Evolutionary conservation across 2,888 invertebrate species (phyloP).

Genomic region (Hypsopygia costalis): DNA sequence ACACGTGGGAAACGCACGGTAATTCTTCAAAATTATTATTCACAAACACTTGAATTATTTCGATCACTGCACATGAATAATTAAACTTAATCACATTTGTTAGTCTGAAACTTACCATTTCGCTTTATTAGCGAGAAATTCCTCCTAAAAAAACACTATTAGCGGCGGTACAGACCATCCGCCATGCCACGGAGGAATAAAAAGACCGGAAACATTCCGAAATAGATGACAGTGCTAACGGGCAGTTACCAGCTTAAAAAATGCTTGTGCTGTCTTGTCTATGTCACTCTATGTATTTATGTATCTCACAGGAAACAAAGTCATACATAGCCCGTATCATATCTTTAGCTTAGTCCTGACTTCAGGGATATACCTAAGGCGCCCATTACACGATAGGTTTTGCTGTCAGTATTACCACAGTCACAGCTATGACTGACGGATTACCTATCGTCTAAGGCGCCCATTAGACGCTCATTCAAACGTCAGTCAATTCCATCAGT

Average conservation of each 20-base stretch:
- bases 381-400: too few relatives aligned
- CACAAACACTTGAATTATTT: conserved; percentile 40
- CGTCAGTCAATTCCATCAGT: too few relatives aligned
- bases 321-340: too few relatives aligned
- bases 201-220: conserved; percentile 69
- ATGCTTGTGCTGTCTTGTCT: conserved; percentile 13
- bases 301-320: too few relatives aligned
- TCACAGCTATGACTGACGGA: too few relatives aligned
- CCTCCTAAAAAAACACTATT: conserved; percentile 71
- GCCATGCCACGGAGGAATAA: conserved; percentile 80
- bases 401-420: too few relatives aligned
- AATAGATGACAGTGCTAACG: conserved; percentile 48
- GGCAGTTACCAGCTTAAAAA: conserved; percentile 50
- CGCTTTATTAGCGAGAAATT: conserved; percentile 70
- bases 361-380: too few relatives aligned
- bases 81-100: conserved; percentile 26
- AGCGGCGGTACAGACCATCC: conserved; percentile 72
- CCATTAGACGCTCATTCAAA: too few relatives aligned
- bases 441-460: too few relatives aligned
- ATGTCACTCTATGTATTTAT: too few relatives aligned
- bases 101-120: conserved; percentile 66
- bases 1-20: conserved; percentile 35
- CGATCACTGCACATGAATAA: conserved; percentile 25
- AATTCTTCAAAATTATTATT: conserved; percentile 18
- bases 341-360: too few relatives aligned